A percentile compares a stretch with the other conserved stretches of the same genome.
Conservation (phyloP, 2,113 vertebrate genomes). For the Clarias magur region DNA sequence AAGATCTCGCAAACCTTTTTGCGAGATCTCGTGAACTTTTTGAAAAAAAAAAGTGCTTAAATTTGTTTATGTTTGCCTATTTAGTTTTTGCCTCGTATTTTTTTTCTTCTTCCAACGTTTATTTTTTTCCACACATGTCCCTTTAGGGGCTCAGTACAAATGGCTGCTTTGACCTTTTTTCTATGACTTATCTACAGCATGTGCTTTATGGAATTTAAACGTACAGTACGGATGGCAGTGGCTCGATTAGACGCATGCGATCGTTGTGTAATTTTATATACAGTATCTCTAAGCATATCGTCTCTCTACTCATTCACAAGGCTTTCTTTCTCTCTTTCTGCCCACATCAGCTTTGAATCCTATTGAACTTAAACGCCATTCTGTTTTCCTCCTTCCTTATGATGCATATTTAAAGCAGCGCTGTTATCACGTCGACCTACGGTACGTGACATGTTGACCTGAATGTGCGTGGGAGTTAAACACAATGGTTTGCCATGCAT, state of each 20-base stretch:
- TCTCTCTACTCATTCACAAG: not conserved
- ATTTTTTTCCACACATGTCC: too few relatives aligned
- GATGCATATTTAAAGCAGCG: not conserved
- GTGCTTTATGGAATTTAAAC: conserved; percentile 12
- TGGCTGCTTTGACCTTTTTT: not conserved
- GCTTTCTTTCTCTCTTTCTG: not conserved
- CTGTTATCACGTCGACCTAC: not conserved
- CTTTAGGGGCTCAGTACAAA: too few relatives aligned
- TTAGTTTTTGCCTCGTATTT: too few relatives aligned
- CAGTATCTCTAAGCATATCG: not conserved
- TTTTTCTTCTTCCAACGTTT: too few relatives aligned
- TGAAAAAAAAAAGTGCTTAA: too few relatives aligned
- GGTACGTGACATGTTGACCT: not conserved
- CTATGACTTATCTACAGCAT: conserved; percentile 8
- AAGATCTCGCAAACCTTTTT: too few relatives aligned
- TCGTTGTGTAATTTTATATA: conserved; percentile 10
- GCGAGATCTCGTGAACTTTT: too few relatives aligned
- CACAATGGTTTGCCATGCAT: not conserved
- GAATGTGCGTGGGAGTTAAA: conserved; percentile 3
- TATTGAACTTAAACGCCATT: not conserved
- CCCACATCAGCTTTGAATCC: not conserved
- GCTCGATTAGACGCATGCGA: not conserved
- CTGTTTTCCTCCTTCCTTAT: not conserved
- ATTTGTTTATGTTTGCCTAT: too few relatives aligned
- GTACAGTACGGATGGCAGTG: not conserved